These are phyloP conservation scores for Oenanthe oenanthe DNA, from an alignment of 2,113 vertebrate genomes.

Conservation along the genomic window DNA sequence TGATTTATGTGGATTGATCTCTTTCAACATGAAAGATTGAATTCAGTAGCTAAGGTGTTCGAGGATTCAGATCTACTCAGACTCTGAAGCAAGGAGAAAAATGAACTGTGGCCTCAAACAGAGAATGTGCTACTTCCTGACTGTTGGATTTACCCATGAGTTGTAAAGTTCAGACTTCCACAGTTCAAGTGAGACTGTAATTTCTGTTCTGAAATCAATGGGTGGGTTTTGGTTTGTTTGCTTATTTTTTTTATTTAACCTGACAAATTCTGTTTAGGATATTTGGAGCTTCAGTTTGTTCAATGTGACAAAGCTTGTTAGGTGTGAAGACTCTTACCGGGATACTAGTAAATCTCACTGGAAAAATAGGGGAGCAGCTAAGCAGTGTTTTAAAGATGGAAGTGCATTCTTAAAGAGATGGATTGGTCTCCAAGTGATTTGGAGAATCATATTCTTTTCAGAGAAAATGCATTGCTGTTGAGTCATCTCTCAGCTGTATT, in stretches of 20 bases:
- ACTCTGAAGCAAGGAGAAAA: neutral
- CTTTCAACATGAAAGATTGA: neutral
- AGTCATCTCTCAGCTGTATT: neutral
- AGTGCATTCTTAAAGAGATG: neutral
- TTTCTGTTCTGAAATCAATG: neutral
- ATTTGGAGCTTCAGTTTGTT: neutral
- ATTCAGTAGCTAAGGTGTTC: neutral
- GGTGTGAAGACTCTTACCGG: neutral
- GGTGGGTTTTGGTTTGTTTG: neutral
- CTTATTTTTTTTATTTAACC: neutral
- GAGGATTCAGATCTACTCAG: neutral
- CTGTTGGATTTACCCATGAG: neutral
- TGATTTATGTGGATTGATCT: neutral
- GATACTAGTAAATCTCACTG: neutral
- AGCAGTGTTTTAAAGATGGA: neutral
- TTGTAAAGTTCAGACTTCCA: neutral
- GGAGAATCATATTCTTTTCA: neutral
- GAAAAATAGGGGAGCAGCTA: neutral
- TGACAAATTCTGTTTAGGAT: neutral
- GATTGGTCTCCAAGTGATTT: neutral
- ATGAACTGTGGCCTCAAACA: neutral
- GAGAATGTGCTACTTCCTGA: neutral
- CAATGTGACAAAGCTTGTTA: neutral
- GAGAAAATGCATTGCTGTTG: neutral
- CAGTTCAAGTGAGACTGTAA: neutral